Percentiles rank a stretch among this genome's conserved stretches.
Evolutionary conservation across 2,888 invertebrate species (phyloP).

Genomic region (Dermolepida albohirtum): DNA sequence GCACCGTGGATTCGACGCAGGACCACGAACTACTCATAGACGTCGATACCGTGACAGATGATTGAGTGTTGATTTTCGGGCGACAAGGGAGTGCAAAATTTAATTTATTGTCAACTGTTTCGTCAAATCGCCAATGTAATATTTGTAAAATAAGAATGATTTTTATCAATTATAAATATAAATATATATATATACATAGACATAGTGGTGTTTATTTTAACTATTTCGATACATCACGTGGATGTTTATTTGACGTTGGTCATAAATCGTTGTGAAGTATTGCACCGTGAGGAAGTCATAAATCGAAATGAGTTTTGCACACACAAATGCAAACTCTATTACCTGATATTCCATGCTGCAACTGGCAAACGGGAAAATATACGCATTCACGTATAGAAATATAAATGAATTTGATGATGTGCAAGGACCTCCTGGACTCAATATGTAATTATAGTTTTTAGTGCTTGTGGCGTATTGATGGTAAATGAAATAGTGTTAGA

Average conservation of each 20-base stretch:
- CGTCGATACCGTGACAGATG: slow-evolving; percentile 61
- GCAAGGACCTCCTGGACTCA: slow-evolving; percentile 23
- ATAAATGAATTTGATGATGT: slow-evolving; percentile 32
- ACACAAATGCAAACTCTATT: too few species aligned
- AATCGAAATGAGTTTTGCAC: slow-evolving; percentile 27
- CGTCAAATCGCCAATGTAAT: slow-evolving; percentile 32
- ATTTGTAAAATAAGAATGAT: slow-evolving; percentile 34
- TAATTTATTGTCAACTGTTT: slow-evolving; percentile 28
- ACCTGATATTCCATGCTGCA: too few species aligned
- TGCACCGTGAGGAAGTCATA: slow-evolving; percentile 32
- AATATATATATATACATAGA: slow-evolving; percentile 29
- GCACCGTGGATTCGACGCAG: slow-evolving; percentile 60
- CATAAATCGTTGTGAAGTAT: slow-evolving; percentile 35
- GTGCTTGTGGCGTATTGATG: not conserved
- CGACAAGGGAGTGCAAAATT: not conserved
- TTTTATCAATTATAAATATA: slow-evolving; percentile 36
- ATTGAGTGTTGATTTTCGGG: slow-evolving; percentile 43
- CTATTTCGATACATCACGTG: slow-evolving; percentile 3
- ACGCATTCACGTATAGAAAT: not conserved
- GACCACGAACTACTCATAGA: slow-evolving; percentile 63
- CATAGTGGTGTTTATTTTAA: slow-evolving; percentile 23
- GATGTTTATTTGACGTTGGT: slow-evolving; percentile 33
- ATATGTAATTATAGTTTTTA: slow-evolving; percentile 7
- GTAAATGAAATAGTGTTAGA: not conserved
- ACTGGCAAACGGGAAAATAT: too few species aligned